Base-by-base conservation (phyloP, 1,140 invertebrate species). In the Neotoxoptera formosana region DNA sequence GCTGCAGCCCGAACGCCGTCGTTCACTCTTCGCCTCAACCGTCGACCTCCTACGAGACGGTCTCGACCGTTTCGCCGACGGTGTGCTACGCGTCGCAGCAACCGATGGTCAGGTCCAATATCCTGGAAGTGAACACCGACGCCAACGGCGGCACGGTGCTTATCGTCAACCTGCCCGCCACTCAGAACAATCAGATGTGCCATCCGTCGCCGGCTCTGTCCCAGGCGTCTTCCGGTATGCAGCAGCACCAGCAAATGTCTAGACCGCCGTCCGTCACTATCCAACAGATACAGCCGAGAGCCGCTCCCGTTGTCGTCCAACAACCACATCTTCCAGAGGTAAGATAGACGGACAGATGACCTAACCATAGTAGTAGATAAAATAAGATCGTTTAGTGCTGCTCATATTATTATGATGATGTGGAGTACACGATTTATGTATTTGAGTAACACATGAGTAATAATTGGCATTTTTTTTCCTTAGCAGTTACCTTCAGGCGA, bases 161-260 rank as follows among this genome's bases (percentile, higher is more conserved):
- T 2, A 97, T 98, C 2, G 97, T 98, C 1, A 97, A 97, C 94
- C 95, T 98, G n/a, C 97, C 97, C 21, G 97, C 97, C 81, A 93
- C 94, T 7, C 93, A 93, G 25, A 53, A 25, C 81, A 86, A 51
- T 45, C 91, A 93, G 20, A 51, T 56, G 45, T 93, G 81, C 36
- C 76, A 93, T 45, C 47, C 90, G 21, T 95, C 94, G 86, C 94
- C 94, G 56, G 94, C 94, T 34, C 51, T 83, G 17, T 94, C 95
- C 48, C 94, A 94, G 45, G 94, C 94, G 0, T 94, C 94, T 25
- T 94, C 94, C 7, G 94, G 94, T 8, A 94, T 94, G 90, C 94
- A 95, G 30, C 94, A 94, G 23, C 94, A 95, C 23, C 94, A 94
- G 51, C 90, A 89, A 9, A 11, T 87, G 7, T 20, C 81, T 25